Evolutionary conservation across 2,113 vertebrate genomes (phyloP), one percentile per base, ranked within the genome.

Genomic region (Pampusana beccarii): DNA sequence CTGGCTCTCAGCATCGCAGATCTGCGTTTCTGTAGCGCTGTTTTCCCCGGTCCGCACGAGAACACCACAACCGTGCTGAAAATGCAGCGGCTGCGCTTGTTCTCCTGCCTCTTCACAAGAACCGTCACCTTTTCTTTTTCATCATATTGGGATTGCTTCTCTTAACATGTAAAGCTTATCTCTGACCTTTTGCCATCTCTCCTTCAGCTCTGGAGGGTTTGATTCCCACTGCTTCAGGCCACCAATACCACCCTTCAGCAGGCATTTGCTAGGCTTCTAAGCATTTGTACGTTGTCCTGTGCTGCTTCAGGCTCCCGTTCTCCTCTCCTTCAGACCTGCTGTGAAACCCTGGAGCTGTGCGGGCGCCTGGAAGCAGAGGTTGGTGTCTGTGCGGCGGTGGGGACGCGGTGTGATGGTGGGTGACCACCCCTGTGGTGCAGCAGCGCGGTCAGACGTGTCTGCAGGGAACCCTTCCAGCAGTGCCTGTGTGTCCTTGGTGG

Each of bases 221-320:
- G 38, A 26, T 54, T 83, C 31, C 28, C 31, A 46, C 14, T 0
- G 0, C 33, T 54, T 72, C n/a, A 79, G 36, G 31, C 40, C 4
- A 0, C 38, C 51, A 58, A 13, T n/a, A 29, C 33, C 44, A 71
- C 5, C 25, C 34, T 72, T 13, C 28, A 25, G 16, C 9, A 51
- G 64, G 16, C 3, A 4, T 16, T 69, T 33, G 13, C 34, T 51
- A 6, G 51, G 33, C 18, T 78, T 84, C 4, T 9, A 42, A 58
- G 46, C 13, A 23, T 29, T 48, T 60, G 25, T 57, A 11, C 0
- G 0, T 36, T 56, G 24, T 46, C n/a, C 28, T 16, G 1, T 16
- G 20, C 40, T n/a, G 51, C 34, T 80, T 74, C 0, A 0, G 70
- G 36, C 46, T 90, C 38, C 10, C 24, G 16, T 82, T 19, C 58